Evolutionary conservation across 1,140 invertebrate genomes (phyloP), one percentile per base, ranked within the genome.

Genomic region (Platorchestia sp.): DNA sequence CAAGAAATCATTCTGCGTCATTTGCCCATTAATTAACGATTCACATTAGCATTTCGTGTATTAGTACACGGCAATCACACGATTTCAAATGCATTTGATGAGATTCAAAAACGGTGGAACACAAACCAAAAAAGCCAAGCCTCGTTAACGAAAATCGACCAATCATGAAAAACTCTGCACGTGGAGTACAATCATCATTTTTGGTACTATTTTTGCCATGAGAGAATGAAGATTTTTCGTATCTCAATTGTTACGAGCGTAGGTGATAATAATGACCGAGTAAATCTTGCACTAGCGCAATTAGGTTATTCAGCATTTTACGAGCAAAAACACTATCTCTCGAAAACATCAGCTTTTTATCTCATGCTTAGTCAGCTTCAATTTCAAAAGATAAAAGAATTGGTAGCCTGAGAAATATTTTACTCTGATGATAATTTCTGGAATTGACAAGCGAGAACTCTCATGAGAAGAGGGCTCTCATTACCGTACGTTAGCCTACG

Each of bases 281-380:
- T 93, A 93, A 93, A 93, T 47, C 40, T 93, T 93, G 44, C 45
- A n/a, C 19, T 14, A 45, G 36, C 16, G 91, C 47, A 93, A 93
- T 93, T 93, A 93, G 45, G n/a, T 44, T 93, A 42, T 44, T 44
- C n/a, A 47, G 40, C 91, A 93, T 45, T n/a, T 93, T 93, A 93
- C 44, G 47, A 93, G 91, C 45, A 93, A n/a, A 10, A 44, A 93
- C 45, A 44, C 6, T 93, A 93, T 93, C 91, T 93, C 40, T 10
- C 22, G 91, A 19, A 14, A 93, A 44, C 44, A 93, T 93, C 91
- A 89, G 87, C 87, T 43, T 86, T 42, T 42, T 43, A 44, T 19
- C n/a, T 41, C n/a, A 89, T 42, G 41, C 10, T 44, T 42, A 42
- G 87, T 3, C 87, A 43, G 36, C 42, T 42, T 42, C 43, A 89